phyloP scores from a whole-genome alignment of 2,797 vertebrate species.

The Glossophaga mutica region DNA sequence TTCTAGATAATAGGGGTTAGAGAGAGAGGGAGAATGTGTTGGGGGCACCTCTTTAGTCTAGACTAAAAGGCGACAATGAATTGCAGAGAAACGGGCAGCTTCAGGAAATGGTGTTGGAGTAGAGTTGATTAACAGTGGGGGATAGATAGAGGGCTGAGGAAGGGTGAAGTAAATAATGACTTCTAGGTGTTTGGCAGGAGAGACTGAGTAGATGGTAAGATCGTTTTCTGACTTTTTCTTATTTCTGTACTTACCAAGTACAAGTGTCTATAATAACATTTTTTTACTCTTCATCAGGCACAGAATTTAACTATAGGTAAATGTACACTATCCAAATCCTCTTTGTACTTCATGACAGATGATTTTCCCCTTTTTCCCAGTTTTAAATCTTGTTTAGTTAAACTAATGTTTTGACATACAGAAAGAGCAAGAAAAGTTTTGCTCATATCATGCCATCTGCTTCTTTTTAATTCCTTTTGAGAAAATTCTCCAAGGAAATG shows the following conservation, averaged over 20 bases:
- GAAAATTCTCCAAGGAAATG: slow-evolving; percentile 30
- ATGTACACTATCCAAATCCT: background rate
- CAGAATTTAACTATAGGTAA: background rate
- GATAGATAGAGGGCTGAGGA: background rate
- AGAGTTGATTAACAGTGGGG: background rate
- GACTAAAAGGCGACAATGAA: background rate
- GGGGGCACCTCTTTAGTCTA: background rate
- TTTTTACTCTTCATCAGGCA: background rate
- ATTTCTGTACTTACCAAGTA: background rate
- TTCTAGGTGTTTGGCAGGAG: background rate
- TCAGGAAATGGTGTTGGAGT: background rate
- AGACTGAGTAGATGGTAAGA: background rate
- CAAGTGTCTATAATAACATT: background rate
- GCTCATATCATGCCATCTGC: slow-evolving; percentile 42
- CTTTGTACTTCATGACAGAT: background rate
- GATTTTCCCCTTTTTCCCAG: background rate
- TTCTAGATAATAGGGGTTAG: background rate
- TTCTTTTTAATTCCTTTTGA: slow-evolving; percentile 52
- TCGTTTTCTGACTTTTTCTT: background rate
- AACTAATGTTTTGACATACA: slow-evolving; percentile 36
- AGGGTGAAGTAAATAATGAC: background rate
- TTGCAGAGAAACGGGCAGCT: background rate
- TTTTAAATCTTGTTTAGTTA: slow-evolving; percentile 19
- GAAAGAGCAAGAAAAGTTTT: slow-evolving; percentile 15
- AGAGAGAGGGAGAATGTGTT: background rate